These are phyloP conservation scores for Drosophila trapezifrons DNA, from an alignment of 1,140 invertebrate species.

Conservation along the genomic window DNA sequence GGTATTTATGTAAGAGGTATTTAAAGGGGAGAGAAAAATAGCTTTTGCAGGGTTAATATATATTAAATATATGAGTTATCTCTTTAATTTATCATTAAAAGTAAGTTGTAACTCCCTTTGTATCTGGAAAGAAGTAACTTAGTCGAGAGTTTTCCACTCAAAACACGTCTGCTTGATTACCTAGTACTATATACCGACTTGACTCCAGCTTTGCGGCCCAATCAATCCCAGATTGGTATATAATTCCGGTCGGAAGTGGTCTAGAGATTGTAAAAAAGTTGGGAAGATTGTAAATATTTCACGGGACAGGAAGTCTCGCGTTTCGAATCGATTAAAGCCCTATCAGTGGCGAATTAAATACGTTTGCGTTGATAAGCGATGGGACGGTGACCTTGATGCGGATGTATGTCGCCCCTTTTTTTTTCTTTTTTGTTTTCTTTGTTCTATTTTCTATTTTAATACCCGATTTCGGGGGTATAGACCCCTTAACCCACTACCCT, in stretches of 20 bases:
- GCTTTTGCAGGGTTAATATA: too few relatives aligned
- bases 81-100: background rate
- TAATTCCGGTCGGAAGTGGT: slow-evolving; percentile 7
- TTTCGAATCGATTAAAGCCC: slow-evolving; percentile 9
- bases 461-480: background rate
- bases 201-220: too few relatives aligned
- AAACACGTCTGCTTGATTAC: too few relatives aligned
- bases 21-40: too few relatives aligned
- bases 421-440: background rate
- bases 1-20: background rate
- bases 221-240: background rate
- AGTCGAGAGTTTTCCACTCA: too few relatives aligned
- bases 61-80: background rate
- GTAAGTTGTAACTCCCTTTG: background rate
- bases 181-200: too few relatives aligned
- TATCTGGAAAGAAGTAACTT: too few relatives aligned
- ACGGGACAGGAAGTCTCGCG: slow-evolving; percentile 14
- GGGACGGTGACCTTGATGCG: slow-evolving; percentile 11
- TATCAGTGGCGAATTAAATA: slow-evolving; percentile 13
- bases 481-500: background rate
- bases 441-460: slow-evolving; percentile 3
- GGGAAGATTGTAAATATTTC: slow-evolving; percentile 9
- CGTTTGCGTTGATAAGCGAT: slow-evolving; percentile 12
- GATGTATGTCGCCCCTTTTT: background rate
- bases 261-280: background rate